Percentiles rank a stretch among this genome's conserved stretches.
These are phyloP conservation scores for Pluvialis apricaria DNA, from an alignment of 2,113 vertebrate genomes.

Conservation along the genomic window DNA sequence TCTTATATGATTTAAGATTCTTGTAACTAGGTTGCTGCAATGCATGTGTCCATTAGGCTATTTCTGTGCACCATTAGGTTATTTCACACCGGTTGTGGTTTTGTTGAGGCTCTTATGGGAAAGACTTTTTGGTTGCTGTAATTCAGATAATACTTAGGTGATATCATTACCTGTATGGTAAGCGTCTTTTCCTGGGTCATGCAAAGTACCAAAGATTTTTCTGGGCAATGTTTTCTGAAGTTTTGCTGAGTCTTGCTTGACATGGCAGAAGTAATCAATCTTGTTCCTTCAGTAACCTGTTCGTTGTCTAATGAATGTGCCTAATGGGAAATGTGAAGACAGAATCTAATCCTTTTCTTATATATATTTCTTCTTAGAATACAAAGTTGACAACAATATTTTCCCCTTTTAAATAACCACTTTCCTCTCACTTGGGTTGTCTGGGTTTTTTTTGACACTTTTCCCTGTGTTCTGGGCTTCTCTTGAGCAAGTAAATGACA, in stretches of 20 bases:
- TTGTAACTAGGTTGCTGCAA: not conserved
- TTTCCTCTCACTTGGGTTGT: not conserved
- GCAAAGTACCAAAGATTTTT: not conserved
- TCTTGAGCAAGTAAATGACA: not conserved
- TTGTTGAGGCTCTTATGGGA: not conserved
- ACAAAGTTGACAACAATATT: not conserved
- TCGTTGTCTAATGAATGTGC: not conserved
- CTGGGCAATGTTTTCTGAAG: not conserved
- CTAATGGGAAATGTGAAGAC: not conserved
- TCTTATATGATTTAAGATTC: not conserved
- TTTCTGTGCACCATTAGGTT: not conserved
- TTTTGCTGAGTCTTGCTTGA: not conserved
- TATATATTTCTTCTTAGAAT: not conserved
- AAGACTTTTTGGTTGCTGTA: not conserved
- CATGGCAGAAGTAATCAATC: not conserved
- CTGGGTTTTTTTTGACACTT: not conserved
- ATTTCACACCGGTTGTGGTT: not conserved
- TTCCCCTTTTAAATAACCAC: not conserved
- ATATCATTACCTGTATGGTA: not conserved
- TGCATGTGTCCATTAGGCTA: not conserved
- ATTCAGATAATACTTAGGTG: not conserved
- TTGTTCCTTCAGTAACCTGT: not conserved
- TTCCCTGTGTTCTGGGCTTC: not conserved
- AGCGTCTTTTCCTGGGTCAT: not conserved
- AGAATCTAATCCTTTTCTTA: not conserved